A percentile compares a stretch with the other conserved stretches of the same genome.
These are phyloP conservation scores for Timandra comae DNA, from an alignment of 2,888 invertebrate genomes.

Conservation along the genomic window DNA sequence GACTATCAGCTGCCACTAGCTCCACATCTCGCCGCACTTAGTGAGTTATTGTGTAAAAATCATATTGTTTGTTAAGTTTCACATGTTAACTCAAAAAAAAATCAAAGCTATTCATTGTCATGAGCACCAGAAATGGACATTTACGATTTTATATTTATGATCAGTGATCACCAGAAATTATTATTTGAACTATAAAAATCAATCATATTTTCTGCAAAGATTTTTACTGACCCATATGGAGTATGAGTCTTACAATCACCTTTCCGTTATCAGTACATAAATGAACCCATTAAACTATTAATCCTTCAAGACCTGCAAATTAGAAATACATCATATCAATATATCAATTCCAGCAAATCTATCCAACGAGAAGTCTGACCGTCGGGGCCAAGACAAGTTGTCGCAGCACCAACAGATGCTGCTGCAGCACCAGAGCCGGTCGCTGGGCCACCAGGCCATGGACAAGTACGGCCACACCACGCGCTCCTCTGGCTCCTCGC, in stretches of 20 bases:
- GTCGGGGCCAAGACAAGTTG: conserved; percentile 64
- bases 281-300: no score
- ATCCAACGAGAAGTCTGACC: conserved; percentile 57
- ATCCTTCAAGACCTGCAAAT: no score
- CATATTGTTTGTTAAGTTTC: no score
- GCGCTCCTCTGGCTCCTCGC: conserved; percentile 64
- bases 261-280: no score
- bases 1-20: conserved; percentile 70
- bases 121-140: no score
- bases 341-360: conserved; percentile 50
- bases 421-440: conserved; percentile 81
- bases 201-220: no score
- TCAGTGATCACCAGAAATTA: no score
- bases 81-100: no score
- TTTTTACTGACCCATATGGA: neutral
- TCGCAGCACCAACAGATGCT: conserved; percentile 81
- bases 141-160: no score
- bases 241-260: neutral
- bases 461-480: conserved; percentile 77
- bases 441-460: conserved; percentile 75
- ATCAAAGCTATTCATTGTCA: no score
- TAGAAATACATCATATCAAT: no score
- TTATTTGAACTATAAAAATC: no score
- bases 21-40: conserved; percentile 71
- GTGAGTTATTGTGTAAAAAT: conserved; percentile 67